phyloP scores from a whole-genome alignment of 2,113 vertebrate genomes.

The Syngnathoides biaculeatus region DNA sequence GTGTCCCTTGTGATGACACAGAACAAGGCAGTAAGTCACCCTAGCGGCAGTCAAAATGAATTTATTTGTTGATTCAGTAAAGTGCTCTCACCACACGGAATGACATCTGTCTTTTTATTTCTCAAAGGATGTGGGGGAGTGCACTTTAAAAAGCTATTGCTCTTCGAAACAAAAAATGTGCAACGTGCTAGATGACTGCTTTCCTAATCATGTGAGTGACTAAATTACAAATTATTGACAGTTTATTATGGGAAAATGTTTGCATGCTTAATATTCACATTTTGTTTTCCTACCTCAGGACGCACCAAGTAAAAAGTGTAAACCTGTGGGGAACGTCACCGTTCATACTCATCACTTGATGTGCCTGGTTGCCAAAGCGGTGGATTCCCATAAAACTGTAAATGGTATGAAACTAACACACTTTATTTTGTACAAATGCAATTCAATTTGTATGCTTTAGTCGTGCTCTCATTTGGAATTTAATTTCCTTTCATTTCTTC shows the following conservation, averaged over 20 bases:
- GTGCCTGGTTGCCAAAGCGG: not conserved
- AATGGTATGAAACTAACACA: not conserved
- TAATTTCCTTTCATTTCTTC: not conserved
- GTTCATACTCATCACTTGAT: constrained; percentile 1
- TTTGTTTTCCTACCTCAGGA: not conserved
- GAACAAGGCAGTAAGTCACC: not conserved
- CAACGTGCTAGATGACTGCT: not conserved
- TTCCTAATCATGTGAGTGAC: not conserved
- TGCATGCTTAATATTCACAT: not conserved
- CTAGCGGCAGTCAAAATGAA: not conserved
- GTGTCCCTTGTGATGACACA: not conserved
- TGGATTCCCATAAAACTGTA: too few relatives aligned
- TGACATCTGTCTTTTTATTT: not conserved
- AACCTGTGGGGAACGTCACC: not conserved
- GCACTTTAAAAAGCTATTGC: not conserved
- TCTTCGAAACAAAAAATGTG: not conserved
- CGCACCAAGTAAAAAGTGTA: not conserved
- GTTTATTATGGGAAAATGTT: not conserved
- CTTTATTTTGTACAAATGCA: too few relatives aligned
- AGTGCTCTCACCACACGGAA: too few relatives aligned
- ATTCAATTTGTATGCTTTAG: not conserved
- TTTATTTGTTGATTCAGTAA: not conserved
- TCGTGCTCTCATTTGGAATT: not conserved
- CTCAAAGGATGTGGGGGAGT: not conserved
- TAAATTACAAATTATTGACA: not conserved